These are phyloP conservation scores for Gymnosoma rotundatum DNA, from an alignment of 2,888 invertebrate genomes.

Conservation along the genomic window DNA sequence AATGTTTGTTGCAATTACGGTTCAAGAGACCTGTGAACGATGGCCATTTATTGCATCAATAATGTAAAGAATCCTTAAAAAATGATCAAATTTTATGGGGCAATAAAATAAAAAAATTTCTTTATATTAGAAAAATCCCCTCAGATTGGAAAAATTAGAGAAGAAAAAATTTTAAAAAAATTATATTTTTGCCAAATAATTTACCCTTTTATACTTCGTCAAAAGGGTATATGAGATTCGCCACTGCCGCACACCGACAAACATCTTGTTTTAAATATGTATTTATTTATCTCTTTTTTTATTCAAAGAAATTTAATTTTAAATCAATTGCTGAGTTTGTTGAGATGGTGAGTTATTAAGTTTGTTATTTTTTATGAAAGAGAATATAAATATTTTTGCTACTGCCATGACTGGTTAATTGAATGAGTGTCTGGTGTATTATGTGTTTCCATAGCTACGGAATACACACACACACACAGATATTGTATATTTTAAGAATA, in stretches of 20 bases:
- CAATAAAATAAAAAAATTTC: too few relatives aligned
- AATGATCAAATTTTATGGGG: too few relatives aligned
- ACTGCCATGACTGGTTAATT: slow-evolving; percentile 11
- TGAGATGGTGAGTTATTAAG: neutral
- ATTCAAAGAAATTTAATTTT: slow-evolving; percentile 6
- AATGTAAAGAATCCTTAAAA: too few relatives aligned
- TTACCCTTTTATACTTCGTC: neutral
- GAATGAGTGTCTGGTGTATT: slow-evolving; percentile 14
- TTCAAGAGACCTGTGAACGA: too few relatives aligned
- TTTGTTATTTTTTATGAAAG: neutral
- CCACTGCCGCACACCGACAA: neutral
- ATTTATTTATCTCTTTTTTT: neutral
- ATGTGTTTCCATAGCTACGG: neutral
- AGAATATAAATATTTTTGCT: neutral
- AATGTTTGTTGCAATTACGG: too few relatives aligned
- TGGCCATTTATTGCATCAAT: too few relatives aligned
- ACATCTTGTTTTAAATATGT: neutral
- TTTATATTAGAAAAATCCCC: too few relatives aligned
- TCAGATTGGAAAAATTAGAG: too few relatives aligned
- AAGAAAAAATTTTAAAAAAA: too few relatives aligned
- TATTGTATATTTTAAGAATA: too few relatives aligned
- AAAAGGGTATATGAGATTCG: too few relatives aligned
- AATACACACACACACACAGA: too few relatives aligned
- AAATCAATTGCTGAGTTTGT: slow-evolving; percentile 9
- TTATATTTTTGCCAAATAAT: neutral